Percentiles rank a stretch among this genome's conserved stretches.
Conservation (phyloP, 2,888 invertebrate species). For the Dendrolimus houi region DNA sequence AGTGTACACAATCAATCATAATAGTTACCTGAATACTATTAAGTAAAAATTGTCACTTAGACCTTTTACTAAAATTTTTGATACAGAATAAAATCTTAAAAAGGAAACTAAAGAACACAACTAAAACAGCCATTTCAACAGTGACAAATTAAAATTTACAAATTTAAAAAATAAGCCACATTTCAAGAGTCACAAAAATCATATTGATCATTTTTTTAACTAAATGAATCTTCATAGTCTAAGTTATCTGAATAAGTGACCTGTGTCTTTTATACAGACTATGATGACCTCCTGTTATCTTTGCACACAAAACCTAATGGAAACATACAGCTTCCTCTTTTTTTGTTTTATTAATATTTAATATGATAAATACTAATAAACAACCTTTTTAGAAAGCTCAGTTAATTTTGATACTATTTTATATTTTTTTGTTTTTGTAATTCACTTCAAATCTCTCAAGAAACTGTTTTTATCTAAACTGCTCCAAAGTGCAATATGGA, state of each 20-base stretch:
- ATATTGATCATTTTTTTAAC: slow-evolving; percentile 1
- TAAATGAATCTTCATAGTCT: slow-evolving; percentile 40
- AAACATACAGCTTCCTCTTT: slow-evolving; percentile 60
- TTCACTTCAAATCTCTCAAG: too few relatives aligned
- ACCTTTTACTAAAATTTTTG: too few relatives aligned
- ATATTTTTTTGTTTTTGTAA: too few relatives aligned
- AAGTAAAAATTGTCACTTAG: not conserved
- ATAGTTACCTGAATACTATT: not conserved
- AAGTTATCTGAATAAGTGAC: slow-evolving; percentile 64
- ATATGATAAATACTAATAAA: not conserved
- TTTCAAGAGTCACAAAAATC: not conserved
- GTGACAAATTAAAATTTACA: not conserved
- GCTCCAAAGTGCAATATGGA: too few relatives aligned
- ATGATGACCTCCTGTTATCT: slow-evolving; percentile 68
- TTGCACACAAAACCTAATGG: slow-evolving; percentile 50
- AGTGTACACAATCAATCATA: not conserved
- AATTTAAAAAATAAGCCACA: not conserved
- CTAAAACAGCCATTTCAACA: too few relatives aligned
- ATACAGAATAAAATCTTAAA: too few relatives aligned
- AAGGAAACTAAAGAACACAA: too few relatives aligned
- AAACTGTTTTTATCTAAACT: too few relatives aligned
- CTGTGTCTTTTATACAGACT: slow-evolving; percentile 57
- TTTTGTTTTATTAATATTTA: slow-evolving; percentile 13
- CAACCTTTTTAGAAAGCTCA: not conserved
- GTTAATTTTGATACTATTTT: too few relatives aligned